A percentile compares a stretch with the other conserved stretches of the same genome.
Conservation (phyloP, 2,888 invertebrate genomes). For the Arrhopalites spinosus region DNA sequence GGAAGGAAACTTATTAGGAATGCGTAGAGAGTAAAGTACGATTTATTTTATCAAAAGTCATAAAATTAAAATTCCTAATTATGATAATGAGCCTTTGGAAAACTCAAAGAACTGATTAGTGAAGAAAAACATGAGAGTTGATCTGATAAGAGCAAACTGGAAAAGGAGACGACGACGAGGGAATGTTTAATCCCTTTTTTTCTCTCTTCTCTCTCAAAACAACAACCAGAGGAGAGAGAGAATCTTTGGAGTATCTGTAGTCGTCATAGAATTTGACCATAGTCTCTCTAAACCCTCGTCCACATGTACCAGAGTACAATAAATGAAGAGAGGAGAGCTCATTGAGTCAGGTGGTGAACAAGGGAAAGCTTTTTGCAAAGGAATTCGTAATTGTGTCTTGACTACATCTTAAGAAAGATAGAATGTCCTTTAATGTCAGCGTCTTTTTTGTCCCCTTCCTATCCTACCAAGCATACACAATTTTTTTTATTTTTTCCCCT, state of each 20-base stretch:
- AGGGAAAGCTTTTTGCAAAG: conserved; percentile 46
- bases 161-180: conserved; percentile 25
- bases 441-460: neutral
- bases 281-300: too few relatives aligned
- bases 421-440: conserved; percentile 6
- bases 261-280: too few relatives aligned
- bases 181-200: conserved; percentile 15
- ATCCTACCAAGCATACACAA: too few relatives aligned
- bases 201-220: neutral
- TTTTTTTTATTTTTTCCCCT: neutral
- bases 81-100: conserved; percentile 44
- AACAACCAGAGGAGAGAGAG: neutral
- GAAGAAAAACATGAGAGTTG: conserved; percentile 34
- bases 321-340: conserved; percentile 15
- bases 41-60: conserved; percentile 49
- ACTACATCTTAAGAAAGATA: conserved; percentile 3
- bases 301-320: too few relatives aligned
- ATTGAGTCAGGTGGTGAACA: conserved; percentile 39
- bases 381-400: conserved; percentile 39
- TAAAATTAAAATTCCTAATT: conserved; percentile 52
- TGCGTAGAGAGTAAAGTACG: conserved; percentile 39
- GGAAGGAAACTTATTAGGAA: conserved; percentile 29
- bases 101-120: conserved; percentile 41
- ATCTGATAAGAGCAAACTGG: conserved; percentile 38
- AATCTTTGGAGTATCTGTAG: too few relatives aligned